Conservation (phyloP, 2,113 vertebrate species). For the Brachyhypopomus occidentalis region DNA sequence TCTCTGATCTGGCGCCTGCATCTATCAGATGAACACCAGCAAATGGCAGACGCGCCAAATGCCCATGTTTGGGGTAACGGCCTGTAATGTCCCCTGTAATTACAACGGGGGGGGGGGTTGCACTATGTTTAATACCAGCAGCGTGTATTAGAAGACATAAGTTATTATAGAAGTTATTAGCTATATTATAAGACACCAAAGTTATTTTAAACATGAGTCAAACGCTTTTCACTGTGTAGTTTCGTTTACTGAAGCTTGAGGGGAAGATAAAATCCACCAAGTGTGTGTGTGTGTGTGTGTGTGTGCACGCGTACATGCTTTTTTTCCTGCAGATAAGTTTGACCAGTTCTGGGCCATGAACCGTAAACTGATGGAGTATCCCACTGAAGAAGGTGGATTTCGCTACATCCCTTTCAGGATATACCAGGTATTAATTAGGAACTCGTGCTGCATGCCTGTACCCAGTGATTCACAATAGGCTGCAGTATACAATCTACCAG, state of each 20-base stretch:
- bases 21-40: background rate
- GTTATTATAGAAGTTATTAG: too few relatives aligned
- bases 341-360: constrained; percentile 99
- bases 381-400: constrained; percentile 92
- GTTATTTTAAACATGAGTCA: background rate
- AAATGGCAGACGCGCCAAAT: background rate
- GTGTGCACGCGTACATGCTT: background rate
- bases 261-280: background rate
- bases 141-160: background rate
- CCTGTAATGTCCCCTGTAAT: background rate
- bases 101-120: background rate
- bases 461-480: background rate
- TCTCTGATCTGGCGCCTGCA: background rate
- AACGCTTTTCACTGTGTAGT: background rate
- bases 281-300: background rate
- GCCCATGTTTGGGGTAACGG: background rate
- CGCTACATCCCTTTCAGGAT: constrained; percentile 97
- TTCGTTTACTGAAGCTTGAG: constrained; percentile 15
- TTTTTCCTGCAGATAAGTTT: constrained; percentile 85
- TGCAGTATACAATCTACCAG: background rate
- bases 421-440: constrained; percentile 85
- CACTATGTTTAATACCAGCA: background rate
- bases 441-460: background rate
- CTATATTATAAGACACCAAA: background rate
- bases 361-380: constrained; percentile 97